Evolutionary conservation across 1,140 invertebrate genomes (phyloP).

Genomic region (Globodera ellingtonae): DNA sequence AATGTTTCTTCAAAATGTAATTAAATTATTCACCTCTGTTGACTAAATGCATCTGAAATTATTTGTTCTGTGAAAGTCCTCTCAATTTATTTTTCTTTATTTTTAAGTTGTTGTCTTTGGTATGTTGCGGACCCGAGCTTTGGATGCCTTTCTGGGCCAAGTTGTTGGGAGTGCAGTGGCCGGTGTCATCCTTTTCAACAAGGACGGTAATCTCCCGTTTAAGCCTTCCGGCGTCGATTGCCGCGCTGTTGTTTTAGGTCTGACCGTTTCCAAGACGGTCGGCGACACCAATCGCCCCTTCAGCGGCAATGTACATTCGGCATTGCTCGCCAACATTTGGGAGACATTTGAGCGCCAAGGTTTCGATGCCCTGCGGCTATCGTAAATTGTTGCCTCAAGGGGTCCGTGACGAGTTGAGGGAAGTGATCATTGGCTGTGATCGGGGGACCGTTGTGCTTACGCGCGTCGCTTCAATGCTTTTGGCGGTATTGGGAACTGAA

Average conservation of each 20-base stretch:
- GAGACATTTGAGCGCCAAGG: slow-evolving; percentile 43
- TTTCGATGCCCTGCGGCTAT: not conserved
- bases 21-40: not conserved
- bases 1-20: not conserved
- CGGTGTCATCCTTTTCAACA: slow-evolving; percentile 40
- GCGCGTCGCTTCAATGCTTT: slow-evolving; percentile 40
- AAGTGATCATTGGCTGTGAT: slow-evolving; percentile 35
- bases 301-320: slow-evolving; percentile 41
- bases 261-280: slow-evolving; percentile 22
- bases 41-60: not conserved
- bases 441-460: slow-evolving; percentile 36
- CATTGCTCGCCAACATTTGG: slow-evolving; percentile 41
- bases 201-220: slow-evolving; percentile 29
- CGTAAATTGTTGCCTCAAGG: slow-evolving; percentile 20
- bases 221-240: too few species aligned
- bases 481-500: slow-evolving; percentile 34
- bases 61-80: not conserved
- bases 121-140: slow-evolving; percentile 29
- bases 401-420: slow-evolving; percentile 34
- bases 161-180: slow-evolving; percentile 37
- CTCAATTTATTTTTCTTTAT: not conserved
- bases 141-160: slow-evolving; percentile 36
- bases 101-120: not conserved
- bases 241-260: slow-evolving; percentile 12
- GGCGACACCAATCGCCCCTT: not conserved